Percentiles rank a stretch among this genome's conserved stretches.
Conservation (phyloP, 2,797 vertebrate genomes). For the Morus bassanus region DNA sequence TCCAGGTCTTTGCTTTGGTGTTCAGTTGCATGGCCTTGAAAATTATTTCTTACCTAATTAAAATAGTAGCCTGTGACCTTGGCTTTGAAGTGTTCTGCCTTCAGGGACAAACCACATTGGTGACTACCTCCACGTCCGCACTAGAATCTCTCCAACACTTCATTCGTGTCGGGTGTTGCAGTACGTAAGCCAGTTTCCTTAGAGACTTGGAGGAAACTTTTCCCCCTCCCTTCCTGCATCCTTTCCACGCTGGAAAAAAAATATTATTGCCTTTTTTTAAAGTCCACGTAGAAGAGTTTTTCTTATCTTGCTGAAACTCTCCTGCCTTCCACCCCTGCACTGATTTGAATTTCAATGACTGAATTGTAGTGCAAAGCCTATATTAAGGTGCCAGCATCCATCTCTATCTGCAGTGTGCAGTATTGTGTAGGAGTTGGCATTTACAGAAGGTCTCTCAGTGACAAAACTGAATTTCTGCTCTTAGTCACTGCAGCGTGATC, state of each 20-base stretch:
- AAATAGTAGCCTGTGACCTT: background rate
- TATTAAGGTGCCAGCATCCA: conserved; percentile 66
- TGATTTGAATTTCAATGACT: conserved; percentile 74
- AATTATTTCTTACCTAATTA: background rate
- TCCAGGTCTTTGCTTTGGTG: background rate
- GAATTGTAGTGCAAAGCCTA: conserved; percentile 64
- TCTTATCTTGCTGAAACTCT: conserved; percentile 65
- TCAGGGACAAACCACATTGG: background rate
- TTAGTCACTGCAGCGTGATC: conserved; percentile 66
- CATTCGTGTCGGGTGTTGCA: background rate
- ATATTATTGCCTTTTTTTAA: conserved; percentile 7
- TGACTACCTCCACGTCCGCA: background rate
- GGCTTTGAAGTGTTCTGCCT: background rate
- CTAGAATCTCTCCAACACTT: background rate
- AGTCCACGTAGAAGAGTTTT: conserved; percentile 44
- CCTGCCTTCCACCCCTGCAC: conserved; percentile 69
- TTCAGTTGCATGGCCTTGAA: background rate
- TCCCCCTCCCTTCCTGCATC: conserved; percentile 45
- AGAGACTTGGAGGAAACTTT: conserved; percentile 33
- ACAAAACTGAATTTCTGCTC: conserved; percentile 65
- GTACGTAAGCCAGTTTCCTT: background rate
- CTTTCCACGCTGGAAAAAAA: conserved; percentile 53
- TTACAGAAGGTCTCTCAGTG: conserved; percentile 71
- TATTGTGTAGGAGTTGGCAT: conserved; percentile 67
- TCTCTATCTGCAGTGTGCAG: conserved; percentile 61